Percentiles rank a stretch among this genome's conserved stretches.
These are phyloP conservation scores for Malthinus seriepunctatus DNA, from an alignment of 2,888 invertebrate genomes.

Conservation along the genomic window DNA sequence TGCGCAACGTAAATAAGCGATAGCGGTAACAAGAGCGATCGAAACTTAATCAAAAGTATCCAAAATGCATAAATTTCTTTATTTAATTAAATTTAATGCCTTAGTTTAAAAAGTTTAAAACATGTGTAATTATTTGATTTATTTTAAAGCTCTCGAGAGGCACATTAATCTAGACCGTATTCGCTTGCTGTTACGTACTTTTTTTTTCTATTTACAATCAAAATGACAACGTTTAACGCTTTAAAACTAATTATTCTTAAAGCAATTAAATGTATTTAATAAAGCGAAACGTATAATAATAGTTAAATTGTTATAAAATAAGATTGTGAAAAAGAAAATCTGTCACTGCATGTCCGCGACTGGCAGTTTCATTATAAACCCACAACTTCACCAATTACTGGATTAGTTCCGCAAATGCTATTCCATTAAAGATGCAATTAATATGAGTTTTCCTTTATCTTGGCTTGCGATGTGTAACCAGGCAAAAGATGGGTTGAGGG, in stretches of 20 bases:
- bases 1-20: not conserved
- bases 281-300: not conserved
- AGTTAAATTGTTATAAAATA: not conserved
- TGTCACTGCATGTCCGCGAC: conserved; percentile 33
- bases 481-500: conserved; percentile 45
- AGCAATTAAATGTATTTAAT: not conserved
- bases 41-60: not conserved
- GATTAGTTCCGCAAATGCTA: conserved; percentile 46
- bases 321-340: conserved; percentile 19
- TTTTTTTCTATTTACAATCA: too few relatives aligned
- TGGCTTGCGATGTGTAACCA: conserved; percentile 45
- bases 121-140: too few relatives aligned
- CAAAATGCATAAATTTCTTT: too few relatives aligned
- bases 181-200: too few relatives aligned
- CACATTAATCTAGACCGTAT: too few relatives aligned
- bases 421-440: conserved; percentile 49
- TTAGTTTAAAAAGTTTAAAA: too few relatives aligned
- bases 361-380: conserved; percentile 43
- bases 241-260: not conserved
- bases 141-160: too few relatives aligned
- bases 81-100: too few relatives aligned
- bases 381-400: conserved; percentile 44
- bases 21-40: not conserved
- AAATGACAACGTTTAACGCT: too few relatives aligned
- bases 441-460: conserved; percentile 49